These are phyloP conservation scores for Dastarcus helophoroides DNA, from an alignment of 2,888 invertebrate genomes.

Conservation along the genomic window DNA sequence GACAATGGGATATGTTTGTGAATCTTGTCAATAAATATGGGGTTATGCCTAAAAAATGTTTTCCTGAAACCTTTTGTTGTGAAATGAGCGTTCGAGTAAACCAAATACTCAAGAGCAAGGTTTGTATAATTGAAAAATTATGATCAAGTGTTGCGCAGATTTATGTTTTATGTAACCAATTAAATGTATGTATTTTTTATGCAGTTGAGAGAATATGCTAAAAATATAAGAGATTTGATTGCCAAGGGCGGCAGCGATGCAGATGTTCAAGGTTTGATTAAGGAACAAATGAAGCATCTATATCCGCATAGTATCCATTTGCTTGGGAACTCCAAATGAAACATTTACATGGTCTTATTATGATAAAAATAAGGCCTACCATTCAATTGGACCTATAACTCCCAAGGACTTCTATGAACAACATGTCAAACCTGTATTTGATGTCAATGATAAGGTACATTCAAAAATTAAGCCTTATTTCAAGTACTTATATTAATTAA, in stretches of 20 bases:
- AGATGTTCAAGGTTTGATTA: slow-evolving; percentile 50
- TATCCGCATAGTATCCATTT: slow-evolving; percentile 73
- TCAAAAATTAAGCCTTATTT: slow-evolving; percentile 1
- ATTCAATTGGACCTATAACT: slow-evolving; percentile 61
- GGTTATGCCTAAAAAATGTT: slow-evolving; percentile 77
- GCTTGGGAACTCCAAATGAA: slow-evolving; percentile 69
- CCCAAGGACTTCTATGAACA: slow-evolving; percentile 71
- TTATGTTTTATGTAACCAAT: neutral
- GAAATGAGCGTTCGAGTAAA: slow-evolving; percentile 67
- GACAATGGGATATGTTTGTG: slow-evolving; percentile 89
- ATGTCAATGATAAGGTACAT: slow-evolving; percentile 69
- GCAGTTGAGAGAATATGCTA: slow-evolving; percentile 71
- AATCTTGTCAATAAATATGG: slow-evolving; percentile 82
- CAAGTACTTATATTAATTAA: no score
- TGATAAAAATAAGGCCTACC: slow-evolving; percentile 66
- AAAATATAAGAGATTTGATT: slow-evolving; percentile 55
- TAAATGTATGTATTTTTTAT: slow-evolving; percentile 18
- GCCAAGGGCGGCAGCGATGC: slow-evolving; percentile 48
- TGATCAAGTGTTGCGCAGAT: neutral
- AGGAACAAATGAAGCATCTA: slow-evolving; percentile 61
- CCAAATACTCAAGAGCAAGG: slow-evolving; percentile 70
- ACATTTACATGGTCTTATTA: slow-evolving; percentile 77
- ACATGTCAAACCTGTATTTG: slow-evolving; percentile 63
- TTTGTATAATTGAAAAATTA: slow-evolving; percentile 29
- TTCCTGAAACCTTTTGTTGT: slow-evolving; percentile 72